These are phyloP conservation scores for Mionectes olivaceus DNA, from an alignment of 2,797 vertebrate species.

Conservation along the genomic window DNA sequence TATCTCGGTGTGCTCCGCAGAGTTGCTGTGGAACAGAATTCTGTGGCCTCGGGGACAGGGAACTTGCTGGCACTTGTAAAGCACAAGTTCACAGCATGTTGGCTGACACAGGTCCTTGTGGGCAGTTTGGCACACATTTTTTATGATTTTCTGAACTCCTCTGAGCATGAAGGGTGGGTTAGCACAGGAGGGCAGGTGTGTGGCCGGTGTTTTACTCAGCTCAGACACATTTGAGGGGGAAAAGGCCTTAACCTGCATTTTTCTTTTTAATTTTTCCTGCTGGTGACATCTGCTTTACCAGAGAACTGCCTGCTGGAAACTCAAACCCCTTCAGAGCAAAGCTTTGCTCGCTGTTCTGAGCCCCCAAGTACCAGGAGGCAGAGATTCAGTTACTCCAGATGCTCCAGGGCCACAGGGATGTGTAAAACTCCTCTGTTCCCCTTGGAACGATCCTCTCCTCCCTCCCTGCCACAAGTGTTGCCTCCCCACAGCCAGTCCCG, in stretches of 20 bases:
- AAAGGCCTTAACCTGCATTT: neutral
- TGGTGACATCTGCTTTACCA: neutral
- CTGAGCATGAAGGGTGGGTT: neutral
- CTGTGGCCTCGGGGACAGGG: slow-evolving; percentile 14
- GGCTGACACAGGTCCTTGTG: slow-evolving; percentile 16
- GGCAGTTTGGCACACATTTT: neutral
- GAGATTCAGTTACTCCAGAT: neutral
- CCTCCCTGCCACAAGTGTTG: slow-evolving; percentile 11
- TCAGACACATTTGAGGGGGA: neutral
- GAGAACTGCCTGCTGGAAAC: neutral
- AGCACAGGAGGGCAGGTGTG: neutral
- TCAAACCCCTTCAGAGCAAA: neutral
- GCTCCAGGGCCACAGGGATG: neutral
- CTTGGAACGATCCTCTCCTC: neutral
- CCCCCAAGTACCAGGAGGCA: neutral
- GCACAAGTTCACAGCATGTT: slow-evolving; percentile 33
- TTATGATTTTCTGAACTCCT: neutral
- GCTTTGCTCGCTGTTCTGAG: neutral
- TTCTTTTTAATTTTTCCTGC: too few species aligned
- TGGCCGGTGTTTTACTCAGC: neutral
- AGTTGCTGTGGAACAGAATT: neutral
- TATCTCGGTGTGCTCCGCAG: neutral
- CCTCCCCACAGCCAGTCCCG: slow-evolving; percentile 34
- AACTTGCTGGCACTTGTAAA: neutral
- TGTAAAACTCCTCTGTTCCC: neutral